Evolutionary conservation across 2,113 vertebrate species (phyloP), one percentile per base, ranked within the genome.

Genomic region (Lucifuga dentata): DNA sequence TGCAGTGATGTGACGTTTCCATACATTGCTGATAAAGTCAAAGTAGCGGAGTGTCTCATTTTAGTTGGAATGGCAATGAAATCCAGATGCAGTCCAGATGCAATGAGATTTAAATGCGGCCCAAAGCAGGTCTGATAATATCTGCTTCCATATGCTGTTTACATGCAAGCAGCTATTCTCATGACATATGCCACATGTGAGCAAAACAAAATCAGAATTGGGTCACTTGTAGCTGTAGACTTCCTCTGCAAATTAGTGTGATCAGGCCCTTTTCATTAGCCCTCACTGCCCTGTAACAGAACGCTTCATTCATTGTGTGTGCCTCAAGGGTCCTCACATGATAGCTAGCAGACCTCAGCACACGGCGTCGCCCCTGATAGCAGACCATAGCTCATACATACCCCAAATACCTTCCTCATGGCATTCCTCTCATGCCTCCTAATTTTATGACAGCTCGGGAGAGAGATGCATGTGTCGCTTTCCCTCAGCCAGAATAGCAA

Each of bases 361-460:
- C 60, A 73, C 56, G 69, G 52, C 15, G 10, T 38, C 38, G 35
- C 55, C 65, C 15, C 36, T 71, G 48, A 69, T 53, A 51, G 55
- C 58, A 57, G 23, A 46, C 48, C 24, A 2, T 56, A 76, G 48
- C 48, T 77, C 66, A 66, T 55, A n/a, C 55, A 68, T 77, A 67
- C 69, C 53, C 43, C 53, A 80, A 89, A 89, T 84, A 80, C 64
- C 67, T 36, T 24, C 45, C 64, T 57, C 5, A 29, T 73, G 66
- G 21, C 86, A 86, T 91, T 86, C 86, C 70, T 41, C 2, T 8
- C 86, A 89, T 88, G 76, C 80, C 78, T 59, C 43, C 69, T 60
- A 46, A 48, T 84, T 77, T 68, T 73, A 51, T 50, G 79, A 23
- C 57, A 38, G n/a, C n/a, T n/a, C n/a, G n/a, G n/a, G 12, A 64